Conservation (phyloP, 2,113 vertebrate genomes). For the Sinocyclocheilus maitianheensis region DNA sequence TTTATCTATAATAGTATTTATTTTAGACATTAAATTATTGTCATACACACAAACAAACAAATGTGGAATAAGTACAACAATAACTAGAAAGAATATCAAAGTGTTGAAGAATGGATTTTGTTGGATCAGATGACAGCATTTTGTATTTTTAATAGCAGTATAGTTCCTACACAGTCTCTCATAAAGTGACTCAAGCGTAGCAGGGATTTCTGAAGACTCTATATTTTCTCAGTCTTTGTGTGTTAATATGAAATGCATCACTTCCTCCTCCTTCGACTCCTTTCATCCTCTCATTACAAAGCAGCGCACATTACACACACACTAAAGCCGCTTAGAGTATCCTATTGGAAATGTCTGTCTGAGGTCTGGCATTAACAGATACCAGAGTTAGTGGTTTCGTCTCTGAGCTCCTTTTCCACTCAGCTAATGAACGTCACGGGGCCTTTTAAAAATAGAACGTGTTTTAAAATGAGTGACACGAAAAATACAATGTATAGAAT, state of each 20-base stretch:
- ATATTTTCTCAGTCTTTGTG: conserved; percentile 26
- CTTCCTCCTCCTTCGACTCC: conserved; percentile 5
- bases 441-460: conserved; percentile 23
- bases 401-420: conserved; percentile 24
- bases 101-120: not conserved
- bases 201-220: conserved; percentile 1
- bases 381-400: conserved; percentile 34
- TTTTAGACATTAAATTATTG: not conserved
- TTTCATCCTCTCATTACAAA: conserved; percentile 40
- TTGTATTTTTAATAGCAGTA: conserved; percentile 16
- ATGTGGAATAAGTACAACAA: not conserved
- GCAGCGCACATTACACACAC: conserved; percentile 15
- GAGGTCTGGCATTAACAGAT: conserved; percentile 28
- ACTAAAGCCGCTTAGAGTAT: conserved; percentile 1
- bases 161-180: not conserved
- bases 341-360: conserved; percentile 21
- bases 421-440: conserved; percentile 17
- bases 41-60: not conserved
- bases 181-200: not conserved
- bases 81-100: conserved; percentile 6
- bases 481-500: conserved; percentile 15
- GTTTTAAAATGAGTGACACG: not conserved
- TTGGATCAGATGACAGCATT: not conserved
- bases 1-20: not conserved
- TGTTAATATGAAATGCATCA: conserved; percentile 31